Conservation (phyloP, 2,113 vertebrate species). For the Plotosus lineatus region DNA sequence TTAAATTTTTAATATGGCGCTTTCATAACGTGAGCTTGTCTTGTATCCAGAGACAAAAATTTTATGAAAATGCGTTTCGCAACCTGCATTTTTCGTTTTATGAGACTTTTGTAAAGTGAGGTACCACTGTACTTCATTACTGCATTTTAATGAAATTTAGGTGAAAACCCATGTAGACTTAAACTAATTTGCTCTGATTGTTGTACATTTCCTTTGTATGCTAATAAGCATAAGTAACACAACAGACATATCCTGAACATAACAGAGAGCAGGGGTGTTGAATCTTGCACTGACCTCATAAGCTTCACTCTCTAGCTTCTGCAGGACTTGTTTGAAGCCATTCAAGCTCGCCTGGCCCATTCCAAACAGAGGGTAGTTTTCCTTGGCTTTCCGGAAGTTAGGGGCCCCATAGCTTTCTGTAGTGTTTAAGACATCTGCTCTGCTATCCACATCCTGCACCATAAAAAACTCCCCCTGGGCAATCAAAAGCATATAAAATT, state of each 20-base stretch:
- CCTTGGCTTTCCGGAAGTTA: constrained; percentile 81
- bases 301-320: constrained; percentile 78
- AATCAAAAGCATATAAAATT: constrained; percentile 33
- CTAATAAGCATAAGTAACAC: not conserved
- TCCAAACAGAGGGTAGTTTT: constrained; percentile 75
- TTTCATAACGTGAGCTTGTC: too few relatives aligned
- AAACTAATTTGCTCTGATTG: not conserved
- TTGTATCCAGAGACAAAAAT: too few relatives aligned
- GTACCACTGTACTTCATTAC: not conserved
- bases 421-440: constrained; percentile 81
- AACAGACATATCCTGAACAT: not conserved
- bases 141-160: not conserved
- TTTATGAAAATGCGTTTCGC: too few relatives aligned
- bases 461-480: constrained; percentile 84
- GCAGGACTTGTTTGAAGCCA: constrained; percentile 78
- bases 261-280: not conserved
- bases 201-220: not conserved
- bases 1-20: too few relatives aligned
- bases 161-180: not conserved
- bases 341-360: constrained; percentile 84
- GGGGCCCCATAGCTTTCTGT: constrained; percentile 74
- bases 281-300: constrained; percentile 70
- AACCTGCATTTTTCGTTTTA: too few relatives aligned
- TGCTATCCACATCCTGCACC: constrained; percentile 79
- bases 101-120: too few relatives aligned